These are phyloP conservation scores for Vidua chalybeata DNA, from an alignment of 2,113 vertebrate genomes.

Conservation along the genomic window DNA sequence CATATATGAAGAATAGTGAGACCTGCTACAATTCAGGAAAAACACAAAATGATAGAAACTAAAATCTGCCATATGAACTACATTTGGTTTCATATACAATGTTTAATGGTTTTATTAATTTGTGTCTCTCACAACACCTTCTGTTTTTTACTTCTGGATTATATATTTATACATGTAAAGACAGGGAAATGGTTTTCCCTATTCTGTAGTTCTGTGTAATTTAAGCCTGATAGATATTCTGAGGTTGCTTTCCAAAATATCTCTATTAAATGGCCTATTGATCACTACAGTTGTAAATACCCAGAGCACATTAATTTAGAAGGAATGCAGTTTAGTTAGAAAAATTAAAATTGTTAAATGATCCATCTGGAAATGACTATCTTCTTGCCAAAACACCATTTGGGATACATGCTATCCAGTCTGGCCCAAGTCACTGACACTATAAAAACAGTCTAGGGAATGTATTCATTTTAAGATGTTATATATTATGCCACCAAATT, in stretches of 20 bases:
- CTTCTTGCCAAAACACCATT: slow-evolving; percentile 43
- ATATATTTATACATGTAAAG: neutral
- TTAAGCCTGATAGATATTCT: neutral
- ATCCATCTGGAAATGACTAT: slow-evolving; percentile 30
- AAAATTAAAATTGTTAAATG: slow-evolving; percentile 30
- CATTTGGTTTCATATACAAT: neutral
- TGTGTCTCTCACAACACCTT: neutral
- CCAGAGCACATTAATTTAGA: neutral
- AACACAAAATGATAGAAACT: neutral
- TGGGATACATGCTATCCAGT: slow-evolving; percentile 7
- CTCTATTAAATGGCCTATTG: slow-evolving; percentile 2
- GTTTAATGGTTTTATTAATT: neutral
- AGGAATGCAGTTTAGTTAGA: neutral
- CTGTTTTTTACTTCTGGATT: neutral
- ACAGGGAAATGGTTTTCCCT: neutral
- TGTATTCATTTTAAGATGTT: slow-evolving; percentile 23
- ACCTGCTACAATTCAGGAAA: neutral
- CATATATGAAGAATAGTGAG: neutral
- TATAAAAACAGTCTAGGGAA: neutral
- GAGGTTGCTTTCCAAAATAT: neutral
- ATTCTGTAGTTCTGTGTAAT: neutral
- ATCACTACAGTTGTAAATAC: neutral
- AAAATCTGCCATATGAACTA: neutral
- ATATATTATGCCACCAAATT: slow-evolving; percentile 47
- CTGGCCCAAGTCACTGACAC: slow-evolving; percentile 18